Conservation (phyloP, 2,113 vertebrate genomes). For the Phycodurus eques region DNA sequence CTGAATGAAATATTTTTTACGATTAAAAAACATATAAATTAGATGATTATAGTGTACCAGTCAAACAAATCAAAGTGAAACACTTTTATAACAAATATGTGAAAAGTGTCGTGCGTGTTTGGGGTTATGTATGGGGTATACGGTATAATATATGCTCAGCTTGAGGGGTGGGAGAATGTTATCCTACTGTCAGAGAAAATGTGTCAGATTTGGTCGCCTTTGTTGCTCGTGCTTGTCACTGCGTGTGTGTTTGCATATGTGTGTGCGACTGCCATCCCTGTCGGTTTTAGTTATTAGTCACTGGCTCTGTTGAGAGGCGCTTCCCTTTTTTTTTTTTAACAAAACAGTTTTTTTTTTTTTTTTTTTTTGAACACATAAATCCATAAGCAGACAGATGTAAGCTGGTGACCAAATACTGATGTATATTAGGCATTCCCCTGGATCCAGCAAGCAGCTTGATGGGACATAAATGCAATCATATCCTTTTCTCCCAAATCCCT, state of each 20-base stretch:
- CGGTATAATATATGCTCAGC: conserved; percentile 26
- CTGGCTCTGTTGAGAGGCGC: conserved; percentile 66
- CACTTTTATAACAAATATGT: not conserved
- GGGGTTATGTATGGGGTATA: conserved; percentile 30
- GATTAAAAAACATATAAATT: too few species aligned
- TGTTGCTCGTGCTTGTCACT: conserved; percentile 60
- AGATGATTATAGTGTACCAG: not conserved
- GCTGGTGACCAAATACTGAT: conserved; percentile 74
- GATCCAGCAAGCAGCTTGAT: conserved; percentile 67
- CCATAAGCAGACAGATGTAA: conserved; percentile 79
- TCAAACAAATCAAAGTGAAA: not conserved
- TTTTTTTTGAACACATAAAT: conserved; percentile 70
- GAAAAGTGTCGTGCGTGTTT: conserved; percentile 15
- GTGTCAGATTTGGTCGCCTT: conserved; percentile 74
- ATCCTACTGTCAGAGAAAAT: conserved; percentile 71
- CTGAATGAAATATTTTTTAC: too few species aligned
- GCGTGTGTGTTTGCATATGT: conserved; percentile 34
- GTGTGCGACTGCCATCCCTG: conserved; percentile 68
- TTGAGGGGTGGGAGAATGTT: conserved; percentile 68
- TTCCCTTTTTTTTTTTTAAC: conserved; percentile 26
- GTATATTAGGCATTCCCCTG: conserved; percentile 71
- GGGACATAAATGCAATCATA: conserved; percentile 69
- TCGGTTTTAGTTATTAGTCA: conserved; percentile 79
- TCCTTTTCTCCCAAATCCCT: conserved; percentile 69
- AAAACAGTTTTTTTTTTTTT: conserved; percentile 58